A percentile compares a stretch with the other conserved stretches of the same genome.
phyloP scores from a whole-genome alignment of 2,888 invertebrate species.

The Lordiphosa andalusiaca region DNA sequence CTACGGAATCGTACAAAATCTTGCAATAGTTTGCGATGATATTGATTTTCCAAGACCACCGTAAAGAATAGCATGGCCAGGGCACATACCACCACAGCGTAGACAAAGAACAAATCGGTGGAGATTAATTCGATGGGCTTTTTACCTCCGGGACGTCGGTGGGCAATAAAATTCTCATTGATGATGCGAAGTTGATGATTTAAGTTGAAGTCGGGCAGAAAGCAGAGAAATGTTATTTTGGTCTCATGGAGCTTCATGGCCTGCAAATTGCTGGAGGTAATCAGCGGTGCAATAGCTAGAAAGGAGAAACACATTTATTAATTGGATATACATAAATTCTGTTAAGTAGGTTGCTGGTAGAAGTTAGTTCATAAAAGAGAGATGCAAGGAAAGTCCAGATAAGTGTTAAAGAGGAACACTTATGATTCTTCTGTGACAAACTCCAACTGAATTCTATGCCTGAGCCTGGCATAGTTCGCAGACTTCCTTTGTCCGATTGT shows the following conservation, averaged over 20 bases:
- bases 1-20: conserved; percentile 12
- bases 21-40: conserved; percentile 43
- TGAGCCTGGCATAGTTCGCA: no score
- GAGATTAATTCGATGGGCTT: neutral
- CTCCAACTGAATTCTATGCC: no score
- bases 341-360: no score
- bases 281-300: conserved; percentile 73
- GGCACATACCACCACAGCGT: conserved; percentile 41
- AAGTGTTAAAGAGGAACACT: no score
- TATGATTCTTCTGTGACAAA: no score
- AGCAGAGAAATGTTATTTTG: conserved; percentile 64
- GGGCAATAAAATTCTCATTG: conserved; percentile 74
- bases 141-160: conserved; percentile 44
- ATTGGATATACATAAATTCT: no score
- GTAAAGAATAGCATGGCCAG: conserved; percentile 63
- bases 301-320: neutral
- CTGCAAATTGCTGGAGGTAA: conserved; percentile 71
- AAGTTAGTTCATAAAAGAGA: no score
- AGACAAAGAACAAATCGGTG: conserved; percentile 54
- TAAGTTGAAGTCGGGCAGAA: conserved; percentile 79
- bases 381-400: no score
- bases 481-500: no score
- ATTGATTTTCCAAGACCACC: conserved; percentile 64
- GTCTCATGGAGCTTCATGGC: conserved; percentile 69
- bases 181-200: conserved; percentile 78